phyloP scores from a whole-genome alignment of 2,888 invertebrate species.

The Trichopria drosophilae region DNA sequence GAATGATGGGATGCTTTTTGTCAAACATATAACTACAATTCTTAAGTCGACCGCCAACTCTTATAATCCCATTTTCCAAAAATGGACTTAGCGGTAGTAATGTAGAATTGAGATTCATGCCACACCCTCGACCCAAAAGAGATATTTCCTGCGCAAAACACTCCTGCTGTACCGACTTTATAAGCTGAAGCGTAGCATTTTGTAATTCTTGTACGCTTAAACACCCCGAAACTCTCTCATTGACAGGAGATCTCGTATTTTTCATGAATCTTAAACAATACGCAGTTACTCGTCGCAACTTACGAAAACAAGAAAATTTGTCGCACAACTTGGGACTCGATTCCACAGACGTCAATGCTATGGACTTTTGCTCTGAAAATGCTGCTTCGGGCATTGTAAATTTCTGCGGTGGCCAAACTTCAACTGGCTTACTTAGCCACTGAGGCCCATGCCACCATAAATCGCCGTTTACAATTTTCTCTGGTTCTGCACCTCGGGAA shows the following conservation, averaged over 20 bases:
- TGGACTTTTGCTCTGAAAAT: not conserved
- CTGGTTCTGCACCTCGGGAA: not conserved
- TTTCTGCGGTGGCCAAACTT: not conserved
- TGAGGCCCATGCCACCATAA: not conserved
- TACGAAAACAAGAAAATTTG: not conserved
- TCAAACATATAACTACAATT: not conserved
- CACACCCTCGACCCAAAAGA: not conserved
- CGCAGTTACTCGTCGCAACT: not conserved
- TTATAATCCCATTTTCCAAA: not conserved
- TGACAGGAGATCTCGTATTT: not conserved
- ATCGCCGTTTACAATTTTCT: not conserved
- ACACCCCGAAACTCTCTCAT: too few relatives aligned
- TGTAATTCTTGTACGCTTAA: too few relatives aligned
- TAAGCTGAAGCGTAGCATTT: too few relatives aligned
- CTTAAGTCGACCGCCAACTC: not conserved
- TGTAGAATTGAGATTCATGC: not conserved
- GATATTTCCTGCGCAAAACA: too few relatives aligned
- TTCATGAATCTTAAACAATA: constrained; percentile 7
- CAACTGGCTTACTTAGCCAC: not conserved
- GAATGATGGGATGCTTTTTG: not conserved
- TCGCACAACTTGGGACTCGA: not conserved
- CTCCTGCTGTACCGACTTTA: too few relatives aligned
- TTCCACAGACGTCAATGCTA: not conserved
- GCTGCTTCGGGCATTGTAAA: not conserved
- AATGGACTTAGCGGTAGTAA: not conserved